Evolutionary conservation across 2,888 invertebrate genomes (phyloP), one percentile per base, ranked within the genome.

Genomic region (Tetragonisca angustula): DNA sequence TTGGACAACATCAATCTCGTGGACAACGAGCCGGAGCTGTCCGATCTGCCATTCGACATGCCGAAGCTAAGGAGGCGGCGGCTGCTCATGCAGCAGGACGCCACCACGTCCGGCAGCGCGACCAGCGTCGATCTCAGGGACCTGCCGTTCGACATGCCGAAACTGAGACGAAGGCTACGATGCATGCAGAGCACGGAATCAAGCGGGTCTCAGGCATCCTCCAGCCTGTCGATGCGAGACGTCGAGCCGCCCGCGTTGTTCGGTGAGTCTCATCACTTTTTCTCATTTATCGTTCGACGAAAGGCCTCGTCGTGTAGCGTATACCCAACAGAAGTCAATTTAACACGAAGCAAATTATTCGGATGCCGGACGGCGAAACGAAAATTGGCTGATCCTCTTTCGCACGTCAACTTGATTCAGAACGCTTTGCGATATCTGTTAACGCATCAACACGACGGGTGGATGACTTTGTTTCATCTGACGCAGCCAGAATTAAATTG

Each of bases 91-190:
- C 96, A 97, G 91, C 96, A 96, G 92, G 96, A 95, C 85, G 95
- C 95, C 17, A 97, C 97, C 76, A 97, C 97, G 88, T 96, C 96
- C 11, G 96, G 96, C 61, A 96, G 96, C 91, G 96, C 96, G 64
- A 97, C 97, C 15, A 97, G 97, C 21, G 97, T 97, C 65, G 98
- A 98, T 93, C 95, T 98, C 74, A 96, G 97, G 86, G 96, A 98
- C 93, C 95, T 98, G 92, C 98, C 98, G 79, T 98, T 98, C 94
- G 98, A 98, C 94, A 98, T 98, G 98, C 98, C 98, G 52, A 98
- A 98, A 95, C 95, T 98, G 80, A 95, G 97, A 85, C 95, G 98
- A 75, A 96, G 97, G 87, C 95, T 98, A 90, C 96, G 97, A 87
- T 96, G 92, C 94, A 95, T 93, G 88, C 95, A 90, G 91, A 96